Evolutionary conservation across 2,113 vertebrate species (phyloP), one percentile per base, ranked within the genome.

Genomic region (Gadus macrocephalus): DNA sequence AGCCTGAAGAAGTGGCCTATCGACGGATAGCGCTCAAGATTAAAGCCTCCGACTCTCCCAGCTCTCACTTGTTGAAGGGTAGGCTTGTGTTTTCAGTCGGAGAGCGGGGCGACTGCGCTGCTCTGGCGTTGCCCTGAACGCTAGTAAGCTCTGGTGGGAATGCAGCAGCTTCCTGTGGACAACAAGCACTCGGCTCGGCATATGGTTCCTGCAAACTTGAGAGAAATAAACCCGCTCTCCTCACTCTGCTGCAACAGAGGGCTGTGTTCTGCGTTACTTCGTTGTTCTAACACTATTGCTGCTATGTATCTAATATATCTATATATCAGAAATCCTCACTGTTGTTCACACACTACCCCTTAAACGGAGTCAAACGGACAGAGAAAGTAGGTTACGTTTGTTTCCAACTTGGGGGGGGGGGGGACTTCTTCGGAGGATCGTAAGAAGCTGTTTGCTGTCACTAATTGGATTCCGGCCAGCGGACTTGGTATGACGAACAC

Each of bases 381-480:
- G 16, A 12, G 19, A 66, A 66, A 8, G 42, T 66, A 53, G 65
- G 42, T 8, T 25, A 53, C 2, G 7, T 19, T 22, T 53, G 2
- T 49, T 42, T n/a, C 1, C 20, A 20, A 20, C 20, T 20, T 20
- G 20, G 20, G 20, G 20, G 20, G 20, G 20, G 20, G 20, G 20
- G 20, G 20, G 20, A 20, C 20, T 20, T 20, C 66, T 77, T 77
- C 69, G 67, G 66, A 4, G 4, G 75, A 4, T 35, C 67, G 27
- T 58, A 59, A 60, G 27, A 68, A 60, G 65, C 68, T 4, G 3
- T 53, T 53, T 35, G 15, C 69, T 69, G 42, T 31, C 75, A 59
- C 79, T 87, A 90, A 89, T 86, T 84, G 80, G 89, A 87, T 89
- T 88, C 78, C 22, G 78, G 63, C 77, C 70, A 69, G 75, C 72